These are phyloP conservation scores for Euzophera pinguis DNA, from an alignment of 2,888 invertebrate genomes.

Conservation along the genomic window DNA sequence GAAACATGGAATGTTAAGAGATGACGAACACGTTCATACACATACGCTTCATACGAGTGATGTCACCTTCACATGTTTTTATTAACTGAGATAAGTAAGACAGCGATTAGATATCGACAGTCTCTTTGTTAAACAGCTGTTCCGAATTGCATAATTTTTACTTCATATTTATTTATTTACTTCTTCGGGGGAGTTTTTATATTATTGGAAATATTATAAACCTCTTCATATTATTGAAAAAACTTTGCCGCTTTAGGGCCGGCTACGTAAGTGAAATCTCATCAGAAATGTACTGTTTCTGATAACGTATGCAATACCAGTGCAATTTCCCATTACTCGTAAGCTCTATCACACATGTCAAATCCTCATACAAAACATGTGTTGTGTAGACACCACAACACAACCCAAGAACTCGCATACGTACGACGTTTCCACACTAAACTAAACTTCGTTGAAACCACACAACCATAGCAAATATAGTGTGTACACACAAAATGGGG, in stretches of 20 bases:
- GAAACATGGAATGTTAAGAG: constrained; percentile 33
- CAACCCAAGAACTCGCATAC: neutral
- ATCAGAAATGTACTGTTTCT: no score
- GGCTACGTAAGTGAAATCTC: no score
- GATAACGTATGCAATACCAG: no score
- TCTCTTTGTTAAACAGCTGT: no score
- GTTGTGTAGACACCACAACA: neutral
- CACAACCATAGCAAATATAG: constrained; percentile 5
- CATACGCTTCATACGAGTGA: neutral
- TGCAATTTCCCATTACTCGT: neutral
- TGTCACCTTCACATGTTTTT: neutral
- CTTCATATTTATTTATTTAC: no score
- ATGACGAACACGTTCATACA: constrained; percentile 9
- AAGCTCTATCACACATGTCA: neutral
- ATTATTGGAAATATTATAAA: no score
- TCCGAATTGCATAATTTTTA: no score
- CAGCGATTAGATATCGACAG: neutral
- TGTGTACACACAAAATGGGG: constrained; percentile 8
- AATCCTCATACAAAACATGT: constrained; percentile 16
- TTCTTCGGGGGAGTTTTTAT: no score
- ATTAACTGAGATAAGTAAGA: no score
- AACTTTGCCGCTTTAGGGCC: no score
- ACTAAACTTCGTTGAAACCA: constrained; percentile 3
- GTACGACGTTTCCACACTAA: constrained; percentile 1
- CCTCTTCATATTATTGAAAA: no score